A percentile compares a stretch with the other conserved stretches of the same genome.
These are phyloP conservation scores for Helarctos malayanus DNA, from an alignment of 2,797 vertebrate species.

Conservation along the genomic window DNA sequence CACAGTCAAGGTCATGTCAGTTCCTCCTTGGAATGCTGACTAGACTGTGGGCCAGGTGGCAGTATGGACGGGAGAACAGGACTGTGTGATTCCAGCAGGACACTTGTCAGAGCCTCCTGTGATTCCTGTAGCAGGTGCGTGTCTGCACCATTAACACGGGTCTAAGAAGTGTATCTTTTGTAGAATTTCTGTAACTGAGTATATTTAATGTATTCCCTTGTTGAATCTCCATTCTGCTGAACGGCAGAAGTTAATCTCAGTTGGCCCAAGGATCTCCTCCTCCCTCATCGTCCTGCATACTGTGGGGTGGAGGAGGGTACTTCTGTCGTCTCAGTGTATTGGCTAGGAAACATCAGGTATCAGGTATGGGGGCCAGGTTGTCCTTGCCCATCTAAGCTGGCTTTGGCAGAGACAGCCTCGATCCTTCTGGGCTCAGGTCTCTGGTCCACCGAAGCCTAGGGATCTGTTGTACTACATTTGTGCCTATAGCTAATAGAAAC, in stretches of 20 bases:
- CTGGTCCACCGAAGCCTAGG: neutral
- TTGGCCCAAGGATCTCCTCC: accelerated
- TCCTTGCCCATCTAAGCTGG: neutral
- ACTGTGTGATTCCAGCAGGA: neutral
- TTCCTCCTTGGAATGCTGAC: neutral
- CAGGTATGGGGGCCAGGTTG: neutral
- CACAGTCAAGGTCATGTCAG: too few relatives aligned
- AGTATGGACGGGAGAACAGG: neutral
- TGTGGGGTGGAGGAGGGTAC: neutral
- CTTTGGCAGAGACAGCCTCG: neutral
- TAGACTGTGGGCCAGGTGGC: neutral
- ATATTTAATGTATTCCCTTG: neutral
- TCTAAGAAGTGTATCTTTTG: neutral
- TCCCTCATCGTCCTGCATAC: neutral
- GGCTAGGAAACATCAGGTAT: neutral
- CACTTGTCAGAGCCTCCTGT: neutral
- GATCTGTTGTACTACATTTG: neutral
- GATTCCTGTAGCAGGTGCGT: neutral
- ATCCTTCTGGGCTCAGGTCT: neutral
- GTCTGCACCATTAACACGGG: neutral
- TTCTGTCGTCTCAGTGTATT: neutral
- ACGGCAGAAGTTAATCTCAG: neutral
- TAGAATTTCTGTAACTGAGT: neutral
- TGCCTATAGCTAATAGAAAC: neutral
- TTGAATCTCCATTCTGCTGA: neutral